These are phyloP conservation scores for Aleiodes leptofemur DNA, from an alignment of 2,888 invertebrate species.

Conservation along the genomic window DNA sequence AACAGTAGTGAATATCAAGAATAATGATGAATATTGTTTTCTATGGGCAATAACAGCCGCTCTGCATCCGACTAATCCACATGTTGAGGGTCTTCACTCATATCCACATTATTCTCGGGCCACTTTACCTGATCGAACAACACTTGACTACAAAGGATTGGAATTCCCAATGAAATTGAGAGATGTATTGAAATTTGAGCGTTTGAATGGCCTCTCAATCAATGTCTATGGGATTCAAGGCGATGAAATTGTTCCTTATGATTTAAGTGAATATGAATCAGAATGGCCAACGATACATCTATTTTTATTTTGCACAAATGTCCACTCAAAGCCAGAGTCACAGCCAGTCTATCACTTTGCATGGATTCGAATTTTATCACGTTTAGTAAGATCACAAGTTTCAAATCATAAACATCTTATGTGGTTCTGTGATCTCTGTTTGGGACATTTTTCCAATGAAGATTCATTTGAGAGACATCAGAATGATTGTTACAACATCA, in stretches of 20 bases:
- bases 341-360: too few relatives aligned
- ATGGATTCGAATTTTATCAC: too few relatives aligned
- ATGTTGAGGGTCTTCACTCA: too few relatives aligned
- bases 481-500: too few relatives aligned
- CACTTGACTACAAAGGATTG: background rate
- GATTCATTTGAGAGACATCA: too few relatives aligned
- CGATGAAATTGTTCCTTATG: background rate
- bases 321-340: too few relatives aligned
- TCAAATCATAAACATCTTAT: too few relatives aligned
- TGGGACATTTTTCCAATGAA: too few relatives aligned
- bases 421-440: too few relatives aligned
- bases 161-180: background rate
- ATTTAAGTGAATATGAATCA: background rate
- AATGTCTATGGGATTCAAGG: slow-evolving; percentile 12
- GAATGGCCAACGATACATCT: background rate
- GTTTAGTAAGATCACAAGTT: too few relatives aligned
- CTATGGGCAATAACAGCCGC: slow-evolving; percentile 48
- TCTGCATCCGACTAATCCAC: slow-evolving; percentile 31
- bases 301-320: background rate
- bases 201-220: background rate
- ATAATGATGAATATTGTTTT: slow-evolving; percentile 57
- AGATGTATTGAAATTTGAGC: slow-evolving; percentile 8
- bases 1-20: slow-evolving; percentile 57
- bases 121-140: too few relatives aligned
- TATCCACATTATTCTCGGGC: too few relatives aligned